Percentiles rank a stretch among this genome's conserved stretches.
Evolutionary conservation across 2,113 vertebrate genomes (phyloP).

Genomic region (Aviceda subcristata): DNA sequence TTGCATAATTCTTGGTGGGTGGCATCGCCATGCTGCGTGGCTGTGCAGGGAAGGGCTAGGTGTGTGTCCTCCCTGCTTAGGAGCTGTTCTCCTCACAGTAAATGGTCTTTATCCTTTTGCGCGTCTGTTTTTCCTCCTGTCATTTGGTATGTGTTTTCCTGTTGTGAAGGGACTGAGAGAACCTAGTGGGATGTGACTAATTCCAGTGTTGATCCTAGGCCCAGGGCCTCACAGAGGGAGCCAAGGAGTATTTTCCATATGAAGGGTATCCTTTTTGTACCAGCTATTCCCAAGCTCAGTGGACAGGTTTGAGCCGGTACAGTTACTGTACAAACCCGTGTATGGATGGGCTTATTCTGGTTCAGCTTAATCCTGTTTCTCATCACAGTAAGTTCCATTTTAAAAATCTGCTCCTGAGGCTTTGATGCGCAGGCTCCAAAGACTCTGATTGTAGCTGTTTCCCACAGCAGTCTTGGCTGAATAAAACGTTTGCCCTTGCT

Average conservation of each 20-base stretch:
- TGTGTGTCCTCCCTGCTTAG: neutral
- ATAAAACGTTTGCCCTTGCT: neutral
- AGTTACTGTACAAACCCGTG: neutral
- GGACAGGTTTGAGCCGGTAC: neutral
- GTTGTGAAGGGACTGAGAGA: neutral
- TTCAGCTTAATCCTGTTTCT: neutral
- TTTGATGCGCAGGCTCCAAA: neutral
- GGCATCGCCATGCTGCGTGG: neutral
- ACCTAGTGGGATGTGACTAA: neutral
- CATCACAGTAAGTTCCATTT: neutral
- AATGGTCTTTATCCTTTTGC: neutral
- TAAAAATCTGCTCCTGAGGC: neutral
- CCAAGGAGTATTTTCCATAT: neutral
- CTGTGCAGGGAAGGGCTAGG: neutral
- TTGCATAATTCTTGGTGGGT: too few species aligned
- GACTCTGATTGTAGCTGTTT: neutral
- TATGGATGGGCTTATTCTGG: neutral
- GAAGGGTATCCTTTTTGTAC: neutral
- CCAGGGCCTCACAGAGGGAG: neutral
- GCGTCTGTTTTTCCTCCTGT: neutral
- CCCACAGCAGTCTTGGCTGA: neutral
- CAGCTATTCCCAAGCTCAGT: neutral
- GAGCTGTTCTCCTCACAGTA: neutral
- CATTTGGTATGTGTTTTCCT: accelerated
- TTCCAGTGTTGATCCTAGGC: neutral